Percentiles rank a stretch among this genome's conserved stretches.
These are phyloP conservation scores for Aradus depressus DNA, from an alignment of 2,888 invertebrate genomes.

Conservation along the genomic window DNA sequence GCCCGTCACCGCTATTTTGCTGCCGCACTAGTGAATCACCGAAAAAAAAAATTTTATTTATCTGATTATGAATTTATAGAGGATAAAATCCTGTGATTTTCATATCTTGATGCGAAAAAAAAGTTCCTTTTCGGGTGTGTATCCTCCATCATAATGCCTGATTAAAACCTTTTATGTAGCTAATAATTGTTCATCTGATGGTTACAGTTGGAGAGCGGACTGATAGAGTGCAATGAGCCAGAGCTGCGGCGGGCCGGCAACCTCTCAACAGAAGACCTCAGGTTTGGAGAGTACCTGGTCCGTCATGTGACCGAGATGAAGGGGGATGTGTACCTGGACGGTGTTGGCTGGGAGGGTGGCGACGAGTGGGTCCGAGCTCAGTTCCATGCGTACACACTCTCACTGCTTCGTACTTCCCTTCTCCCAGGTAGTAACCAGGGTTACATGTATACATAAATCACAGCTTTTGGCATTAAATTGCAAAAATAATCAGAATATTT, in stretches of 20 bases:
- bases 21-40: no score
- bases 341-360: constrained; percentile 79
- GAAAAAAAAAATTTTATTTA: no score
- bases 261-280: constrained; percentile 83
- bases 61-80: no score
- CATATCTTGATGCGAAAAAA: no score
- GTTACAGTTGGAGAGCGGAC: constrained; percentile 58
- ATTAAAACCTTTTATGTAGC: no score
- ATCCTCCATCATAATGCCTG: no score
- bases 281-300: constrained; percentile 90
- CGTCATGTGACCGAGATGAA: constrained; percentile 52
- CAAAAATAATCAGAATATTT: no score
- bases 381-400: constrained; percentile 75
- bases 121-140: no score
- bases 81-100: no score
- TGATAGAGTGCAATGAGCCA: constrained; percentile 67
- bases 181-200: not conserved
- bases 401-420: constrained; percentile 66
- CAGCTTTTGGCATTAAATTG: no score
- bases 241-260: constrained; percentile 72
- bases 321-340: constrained; percentile 59
- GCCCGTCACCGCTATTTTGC: no score
- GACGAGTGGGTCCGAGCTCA: constrained; percentile 95
- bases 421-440: constrained; percentile 56
- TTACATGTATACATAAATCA: no score